Percentiles rank a stretch among this genome's conserved stretches.
phyloP scores from a whole-genome alignment of 2,888 invertebrate species.

The Crematogaster levior region DNA sequence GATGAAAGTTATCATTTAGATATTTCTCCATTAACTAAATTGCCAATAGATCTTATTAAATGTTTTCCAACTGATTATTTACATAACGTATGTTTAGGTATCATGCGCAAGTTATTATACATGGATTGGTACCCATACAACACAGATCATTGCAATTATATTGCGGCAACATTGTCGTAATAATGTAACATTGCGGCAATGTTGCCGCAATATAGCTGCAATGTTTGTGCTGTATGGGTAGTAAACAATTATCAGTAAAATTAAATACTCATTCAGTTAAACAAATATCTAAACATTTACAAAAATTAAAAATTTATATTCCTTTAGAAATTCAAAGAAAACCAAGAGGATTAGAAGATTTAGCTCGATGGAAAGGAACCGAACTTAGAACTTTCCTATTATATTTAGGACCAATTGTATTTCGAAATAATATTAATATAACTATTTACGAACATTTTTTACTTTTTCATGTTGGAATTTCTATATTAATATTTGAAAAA shows the following conservation, averaged over 20 bases:
- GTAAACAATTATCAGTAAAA: no score
- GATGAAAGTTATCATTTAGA: background rate
- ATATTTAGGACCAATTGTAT: background rate
- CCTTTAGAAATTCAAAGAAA: background rate
- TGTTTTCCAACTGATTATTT: background rate
- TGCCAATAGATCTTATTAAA: background rate
- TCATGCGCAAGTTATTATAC: background rate
- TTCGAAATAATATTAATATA: background rate
- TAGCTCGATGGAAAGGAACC: background rate
- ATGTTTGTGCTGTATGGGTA: no score
- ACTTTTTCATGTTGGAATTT: constrained; percentile 3
- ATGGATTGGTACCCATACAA: background rate
- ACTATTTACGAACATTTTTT: background rate
- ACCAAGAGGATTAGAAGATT: background rate
- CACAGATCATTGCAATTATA: no score
- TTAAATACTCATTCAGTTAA: background rate
- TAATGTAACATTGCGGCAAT: no score
- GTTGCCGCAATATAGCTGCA: no score
- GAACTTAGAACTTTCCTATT: background rate
- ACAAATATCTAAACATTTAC: background rate
- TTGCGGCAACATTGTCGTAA: no score
- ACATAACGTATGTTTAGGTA: background rate
- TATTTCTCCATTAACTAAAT: background rate
- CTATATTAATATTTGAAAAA: background rate
- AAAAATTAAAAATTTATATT: background rate